These are phyloP conservation scores for Poeciliopsis turneri DNA, from an alignment of 2,797 vertebrate species.

Conservation along the genomic window DNA sequence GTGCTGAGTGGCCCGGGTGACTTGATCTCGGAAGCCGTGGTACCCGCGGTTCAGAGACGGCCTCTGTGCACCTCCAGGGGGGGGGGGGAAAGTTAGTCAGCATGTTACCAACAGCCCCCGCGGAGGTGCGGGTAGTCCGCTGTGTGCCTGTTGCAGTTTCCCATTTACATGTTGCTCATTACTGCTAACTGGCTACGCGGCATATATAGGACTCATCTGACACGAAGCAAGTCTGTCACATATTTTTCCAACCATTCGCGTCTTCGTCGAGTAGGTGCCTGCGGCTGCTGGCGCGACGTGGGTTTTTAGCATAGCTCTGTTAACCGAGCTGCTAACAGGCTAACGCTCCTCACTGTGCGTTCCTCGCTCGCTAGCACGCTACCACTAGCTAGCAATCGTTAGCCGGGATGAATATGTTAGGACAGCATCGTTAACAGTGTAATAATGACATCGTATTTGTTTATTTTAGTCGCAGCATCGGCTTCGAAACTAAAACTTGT, in stretches of 20 bases:
- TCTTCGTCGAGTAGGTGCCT: not conserved
- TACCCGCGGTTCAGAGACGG: constrained; percentile 57
- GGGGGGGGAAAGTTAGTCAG: constrained; percentile 69
- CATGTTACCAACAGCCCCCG: constrained; percentile 35
- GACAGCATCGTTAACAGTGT: not conserved
- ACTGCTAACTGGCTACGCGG: constrained; percentile 15
- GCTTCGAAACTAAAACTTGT: not conserved
- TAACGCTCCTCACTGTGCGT: constrained; percentile 45
- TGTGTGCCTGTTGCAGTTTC: constrained; percentile 67
- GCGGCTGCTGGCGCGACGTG: constrained; percentile 68
- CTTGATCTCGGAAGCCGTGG: constrained; percentile 15
- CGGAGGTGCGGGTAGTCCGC: constrained; percentile 18
- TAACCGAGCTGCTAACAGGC: constrained; percentile 69
- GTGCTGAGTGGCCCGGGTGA: constrained; percentile 4
- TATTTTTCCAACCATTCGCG: not conserved
- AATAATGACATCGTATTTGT: not conserved
- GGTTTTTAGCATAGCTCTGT: constrained; percentile 74
- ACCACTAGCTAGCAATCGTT: constrained; percentile 36
- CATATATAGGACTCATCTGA: not conserved
- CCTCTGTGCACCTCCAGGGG: constrained; percentile 68
- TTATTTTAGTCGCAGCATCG: not conserved
- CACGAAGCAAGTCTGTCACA: not conserved
- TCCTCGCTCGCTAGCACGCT: constrained; percentile 48
- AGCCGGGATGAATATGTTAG: constrained; percentile 21
- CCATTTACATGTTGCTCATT: constrained; percentile 54